Evolutionary conservation across 2,113 vertebrate species (phyloP).

Genomic region (Fregetta grallaria): DNA sequence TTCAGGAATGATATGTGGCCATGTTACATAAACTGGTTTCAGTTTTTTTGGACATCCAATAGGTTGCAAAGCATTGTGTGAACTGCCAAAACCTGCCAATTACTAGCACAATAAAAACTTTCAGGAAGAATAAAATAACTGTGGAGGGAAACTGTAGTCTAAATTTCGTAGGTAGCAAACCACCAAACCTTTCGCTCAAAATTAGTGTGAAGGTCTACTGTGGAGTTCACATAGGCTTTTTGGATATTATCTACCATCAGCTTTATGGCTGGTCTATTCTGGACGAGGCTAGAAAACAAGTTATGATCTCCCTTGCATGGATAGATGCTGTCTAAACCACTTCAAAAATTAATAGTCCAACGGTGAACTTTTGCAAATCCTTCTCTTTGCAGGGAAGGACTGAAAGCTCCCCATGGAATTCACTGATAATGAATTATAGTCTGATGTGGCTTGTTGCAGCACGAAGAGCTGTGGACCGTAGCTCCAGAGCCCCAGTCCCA

Average conservation of each 20-base stretch:
- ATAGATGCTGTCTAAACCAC: background rate
- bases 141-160: background rate
- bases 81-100: conserved; percentile 56
- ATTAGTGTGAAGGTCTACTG: background rate
- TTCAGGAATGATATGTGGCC: background rate
- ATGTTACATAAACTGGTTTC: background rate
- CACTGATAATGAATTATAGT: background rate
- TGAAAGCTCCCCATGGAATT: background rate
- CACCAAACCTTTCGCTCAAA: background rate
- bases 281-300: background rate
- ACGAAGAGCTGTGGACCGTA: background rate
- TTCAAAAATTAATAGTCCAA: background rate
- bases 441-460: background rate
- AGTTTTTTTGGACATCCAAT: background rate
- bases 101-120: background rate
- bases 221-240: background rate
- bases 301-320: background rate
- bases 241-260: background rate
- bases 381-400: background rate
- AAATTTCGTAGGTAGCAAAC: background rate
- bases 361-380: background rate
- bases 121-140: background rate
- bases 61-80: background rate
- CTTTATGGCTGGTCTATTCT: background rate
- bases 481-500: background rate